These are phyloP conservation scores for Megaleporinus macrocephalus DNA, from an alignment of 2,113 vertebrate species.

Conservation along the genomic window DNA sequence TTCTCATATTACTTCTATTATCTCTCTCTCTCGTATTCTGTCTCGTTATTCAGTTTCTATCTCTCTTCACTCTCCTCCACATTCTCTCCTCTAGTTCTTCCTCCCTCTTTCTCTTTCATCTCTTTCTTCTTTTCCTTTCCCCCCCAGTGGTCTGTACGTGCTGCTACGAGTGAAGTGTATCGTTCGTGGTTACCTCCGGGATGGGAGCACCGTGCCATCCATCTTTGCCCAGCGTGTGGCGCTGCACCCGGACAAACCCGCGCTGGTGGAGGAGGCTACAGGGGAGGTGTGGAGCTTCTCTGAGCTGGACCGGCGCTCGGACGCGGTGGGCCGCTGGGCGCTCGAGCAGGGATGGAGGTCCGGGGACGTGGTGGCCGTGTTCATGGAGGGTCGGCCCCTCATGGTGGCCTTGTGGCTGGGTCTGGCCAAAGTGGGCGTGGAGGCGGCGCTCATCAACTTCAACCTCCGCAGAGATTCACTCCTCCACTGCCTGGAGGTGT, in stretches of 20 bases:
- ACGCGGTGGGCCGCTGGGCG: constrained; percentile 81
- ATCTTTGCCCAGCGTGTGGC: constrained; percentile 78
- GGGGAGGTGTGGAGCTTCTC: constrained; percentile 83
- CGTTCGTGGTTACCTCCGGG: constrained; percentile 68
- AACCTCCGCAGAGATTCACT: constrained; percentile 81
- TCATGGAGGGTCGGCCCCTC: constrained; percentile 82
- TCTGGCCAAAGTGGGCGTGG: constrained; percentile 84
- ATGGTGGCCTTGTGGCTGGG: constrained; percentile 87
- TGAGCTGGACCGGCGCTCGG: constrained; percentile 78
- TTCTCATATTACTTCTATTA: background rate
- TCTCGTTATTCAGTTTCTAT: background rate
- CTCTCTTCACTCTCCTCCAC: too few relatives aligned
- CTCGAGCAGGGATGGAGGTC: constrained; percentile 71
- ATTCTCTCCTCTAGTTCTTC: background rate
- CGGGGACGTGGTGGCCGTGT: constrained; percentile 85
- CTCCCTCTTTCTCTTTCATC: background rate
- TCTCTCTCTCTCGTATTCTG: background rate
- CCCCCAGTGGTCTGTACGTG: constrained; percentile 74
- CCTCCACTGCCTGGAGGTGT: constrained; percentile 80
- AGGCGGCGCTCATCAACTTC: constrained; percentile 84
- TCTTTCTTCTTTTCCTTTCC: background rate
- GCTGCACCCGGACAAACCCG: constrained; percentile 78
- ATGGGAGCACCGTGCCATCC: constrained; percentile 75
- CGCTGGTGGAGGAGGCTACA: constrained; percentile 81
- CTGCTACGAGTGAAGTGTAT: constrained; percentile 79